A percentile compares a stretch with the other conserved stretches of the same genome.
Conservation (phyloP, 2,888 invertebrate species). For the Galeruca laticollis region DNA sequence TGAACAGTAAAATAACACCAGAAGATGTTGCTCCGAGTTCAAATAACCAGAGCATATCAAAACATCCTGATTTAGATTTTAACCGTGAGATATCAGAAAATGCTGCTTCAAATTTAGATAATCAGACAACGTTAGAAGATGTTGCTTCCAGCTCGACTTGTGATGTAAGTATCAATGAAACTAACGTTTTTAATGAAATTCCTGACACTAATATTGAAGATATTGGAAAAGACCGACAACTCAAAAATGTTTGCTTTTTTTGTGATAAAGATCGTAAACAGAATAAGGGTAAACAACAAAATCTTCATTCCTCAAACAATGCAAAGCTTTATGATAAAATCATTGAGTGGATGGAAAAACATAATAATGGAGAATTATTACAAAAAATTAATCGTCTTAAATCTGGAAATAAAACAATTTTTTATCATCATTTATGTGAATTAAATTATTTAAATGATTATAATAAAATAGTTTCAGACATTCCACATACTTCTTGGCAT, state of each 20-base stretch:
- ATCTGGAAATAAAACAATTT: conserved; percentile 19
- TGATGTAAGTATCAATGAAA: conserved; percentile 11
- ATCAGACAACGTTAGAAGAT: conserved; percentile 16
- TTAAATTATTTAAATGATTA: conserved; percentile 34
- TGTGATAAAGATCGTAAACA: conserved; percentile 29
- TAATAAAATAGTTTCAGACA: conserved; percentile 36
- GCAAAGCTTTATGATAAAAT: conserved; percentile 39
- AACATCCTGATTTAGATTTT: neutral
- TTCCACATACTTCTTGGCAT: conserved; percentile 36
- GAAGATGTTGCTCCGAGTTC: neutral
- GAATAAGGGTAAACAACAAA: conserved; percentile 37
- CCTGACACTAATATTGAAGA: conserved; percentile 10
- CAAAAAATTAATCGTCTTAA: conserved; percentile 24
- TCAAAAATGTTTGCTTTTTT: conserved; percentile 37
- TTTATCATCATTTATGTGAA: conserved; percentile 9
- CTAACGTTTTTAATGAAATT: neutral
- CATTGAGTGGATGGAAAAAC: conserved; percentile 31
- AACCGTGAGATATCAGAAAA: conserved; percentile 19
- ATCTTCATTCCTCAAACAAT: conserved; percentile 36
- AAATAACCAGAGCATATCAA: conserved; percentile 13
- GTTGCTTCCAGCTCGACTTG: conserved; percentile 4
- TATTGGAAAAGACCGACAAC: conserved; percentile 16
- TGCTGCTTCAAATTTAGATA: conserved; percentile 14
- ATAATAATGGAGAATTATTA: conserved; percentile 32
- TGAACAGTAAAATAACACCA: conserved; percentile 16